Base-by-base conservation (phyloP, 2,888 invertebrate genomes). In the Drosophila siamana region DNA sequence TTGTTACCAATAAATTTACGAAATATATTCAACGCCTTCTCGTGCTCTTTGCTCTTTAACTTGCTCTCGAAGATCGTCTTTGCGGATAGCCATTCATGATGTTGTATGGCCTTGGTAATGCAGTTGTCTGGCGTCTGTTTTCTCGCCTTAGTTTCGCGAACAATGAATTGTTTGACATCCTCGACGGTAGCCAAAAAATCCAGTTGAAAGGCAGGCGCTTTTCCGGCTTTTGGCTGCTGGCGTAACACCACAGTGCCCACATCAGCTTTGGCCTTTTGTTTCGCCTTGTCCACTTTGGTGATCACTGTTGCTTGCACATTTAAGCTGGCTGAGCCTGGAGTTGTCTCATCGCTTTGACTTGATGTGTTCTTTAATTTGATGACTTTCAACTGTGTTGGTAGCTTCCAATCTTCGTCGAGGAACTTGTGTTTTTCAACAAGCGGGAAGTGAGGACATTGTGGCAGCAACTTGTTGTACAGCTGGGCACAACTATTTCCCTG, bases 1-100 rank as follows among this genome's bases (percentile, higher is more conserved):
- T 91, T 92, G 68, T 74, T 88, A 19, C 78, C 65, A 70, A 92
- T 84, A 86, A 90, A 91, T 66, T 89, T 91, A 15, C 83, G 86
- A 83, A 91, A 91, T 54, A 91, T 72, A 30, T 74, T 89, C 2
- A 91, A 63, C 3, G 91, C 91, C 48, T 90, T 90, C 13, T 77
- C 74, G 2, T 72, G 64, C 16, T 91, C 88, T 30, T 80, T 86
- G 6, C 75, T 52, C 54, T 80, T 69, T 2, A 90, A 22, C 73
- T 90, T 90, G 11, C 87, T 80, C 22, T 88, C 81, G 11, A 92
- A 88, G 1, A 90, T 62, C 28, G 89, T 89, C 16, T 86, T 88
- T 0, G 90, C 89, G 0, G 83, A 88, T 1, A 78, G 51, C 92
- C 92, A 92, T 50, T 91, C 90, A 30, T 91, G 86, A 22, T 86